Conservation (phyloP, 2,888 invertebrate genomes). For the Zaprionus obscuricornis region DNA sequence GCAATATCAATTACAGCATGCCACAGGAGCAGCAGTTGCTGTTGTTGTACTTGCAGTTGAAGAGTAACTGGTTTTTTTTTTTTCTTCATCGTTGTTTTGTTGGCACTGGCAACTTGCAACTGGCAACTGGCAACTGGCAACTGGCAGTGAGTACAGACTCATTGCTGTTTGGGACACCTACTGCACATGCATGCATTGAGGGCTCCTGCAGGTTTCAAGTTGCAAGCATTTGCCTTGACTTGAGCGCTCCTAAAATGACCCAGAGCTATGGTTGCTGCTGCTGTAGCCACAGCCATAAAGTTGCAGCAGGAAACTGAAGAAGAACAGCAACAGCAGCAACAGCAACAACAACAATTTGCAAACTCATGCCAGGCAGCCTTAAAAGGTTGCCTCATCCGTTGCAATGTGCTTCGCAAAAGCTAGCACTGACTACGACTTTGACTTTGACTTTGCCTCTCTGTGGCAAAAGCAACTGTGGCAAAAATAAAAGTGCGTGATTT, state of each 20-base stretch:
- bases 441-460: constrained; percentile 17
- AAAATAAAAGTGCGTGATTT: constrained; percentile 72
- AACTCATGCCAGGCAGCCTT: constrained; percentile 74
- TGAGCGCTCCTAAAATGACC: constrained; percentile 71
- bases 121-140: neutral
- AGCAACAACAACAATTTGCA: constrained; percentile 66
- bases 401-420: constrained; percentile 4
- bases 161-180: constrained; percentile 69
- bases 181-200: constrained; percentile 51
- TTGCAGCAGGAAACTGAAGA: constrained; percentile 67
- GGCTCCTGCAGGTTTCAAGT: constrained; percentile 68
- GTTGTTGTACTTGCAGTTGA: constrained; percentile 38
- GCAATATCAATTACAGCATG: constrained; percentile 78
- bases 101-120: neutral
- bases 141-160: no score
- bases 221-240: constrained; percentile 69
- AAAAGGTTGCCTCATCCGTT: constrained; percentile 70
- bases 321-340: constrained; percentile 33
- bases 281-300: constrained; percentile 62
- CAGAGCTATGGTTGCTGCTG: constrained; percentile 62
- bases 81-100: constrained; percentile 57
- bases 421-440: neutral
- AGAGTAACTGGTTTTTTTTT: constrained; percentile 66
- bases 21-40: constrained; percentile 68
- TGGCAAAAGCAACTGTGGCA: neutral